Evolutionary conservation across 2,888 invertebrate genomes (phyloP), one percentile per base, ranked within the genome.

Genomic region (Cheilosia variabilis): DNA sequence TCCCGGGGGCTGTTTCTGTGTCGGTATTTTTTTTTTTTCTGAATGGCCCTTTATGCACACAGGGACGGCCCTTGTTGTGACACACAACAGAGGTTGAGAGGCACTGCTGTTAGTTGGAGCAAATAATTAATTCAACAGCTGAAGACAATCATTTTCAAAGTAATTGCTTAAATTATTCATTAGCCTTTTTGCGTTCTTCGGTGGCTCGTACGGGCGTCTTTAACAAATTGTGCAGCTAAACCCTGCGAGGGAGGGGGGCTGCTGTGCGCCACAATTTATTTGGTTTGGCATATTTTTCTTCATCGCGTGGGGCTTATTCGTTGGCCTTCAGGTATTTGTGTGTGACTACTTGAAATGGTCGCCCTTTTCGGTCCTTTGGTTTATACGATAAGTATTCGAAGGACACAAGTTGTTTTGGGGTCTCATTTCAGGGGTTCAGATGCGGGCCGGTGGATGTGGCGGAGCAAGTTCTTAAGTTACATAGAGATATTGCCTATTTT

Each of bases 151-250:
- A 72, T 77, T 80, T 81, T 63, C 15, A 55, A 63, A 68, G 68
- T 81, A 77, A 77, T 81, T 81, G 81, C 76, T 81, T 81, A 72
- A 86, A 86, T 81, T 86, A 81, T 86, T 81, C 76, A 79, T 80
- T 81, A 81, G 58, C 66, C 76, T 60, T 52, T 63, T 80, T 75
- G 84, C 43, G 37, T 24, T 50, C 31, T 31, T 53, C 73, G 66
- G 45, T 47, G 34, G 22, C 31, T 22, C 57, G 4, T 34, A 6
- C 22, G 10, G 53, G 45, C 34, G 43, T 34, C 63, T 34, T 22
- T 15, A 50, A 68, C 52, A 27, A 58, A 76, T 58, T 77, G 24
- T 52, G 34, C 66, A 76, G 31, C 24, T 37, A n/a, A 45, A 57
- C 24, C 53, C 15, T 66, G 27, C 5, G 45, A 17, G 4, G 9